These are phyloP conservation scores for Coreoperca whiteheadi DNA, from an alignment of 2,113 vertebrate species.

Conservation along the genomic window DNA sequence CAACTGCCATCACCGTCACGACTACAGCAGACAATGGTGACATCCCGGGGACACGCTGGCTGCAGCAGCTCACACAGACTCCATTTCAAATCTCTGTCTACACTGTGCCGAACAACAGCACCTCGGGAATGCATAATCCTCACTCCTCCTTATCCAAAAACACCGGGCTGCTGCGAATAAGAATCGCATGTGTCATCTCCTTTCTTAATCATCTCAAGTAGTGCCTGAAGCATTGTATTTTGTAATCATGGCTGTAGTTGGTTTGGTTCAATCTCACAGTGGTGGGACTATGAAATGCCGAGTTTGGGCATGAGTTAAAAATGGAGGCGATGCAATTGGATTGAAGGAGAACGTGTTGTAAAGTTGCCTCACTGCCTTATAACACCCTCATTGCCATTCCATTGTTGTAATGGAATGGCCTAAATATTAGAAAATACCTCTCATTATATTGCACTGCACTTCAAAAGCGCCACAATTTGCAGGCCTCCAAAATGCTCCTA, in stretches of 20 bases:
- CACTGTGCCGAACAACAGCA: background rate
- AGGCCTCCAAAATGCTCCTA: background rate
- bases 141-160: slow-evolving; percentile 6
- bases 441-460: background rate
- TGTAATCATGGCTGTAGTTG: background rate
- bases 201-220: slow-evolving; percentile 28
- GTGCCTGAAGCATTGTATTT: slow-evolving; percentile 14
- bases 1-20: background rate
- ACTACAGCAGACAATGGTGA: background rate
- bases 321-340: background rate
- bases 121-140: background rate
- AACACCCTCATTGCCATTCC: too few relatives aligned
- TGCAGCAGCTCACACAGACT: background rate
- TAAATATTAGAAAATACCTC: background rate
- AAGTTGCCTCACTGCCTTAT: background rate
- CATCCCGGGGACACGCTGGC: background rate
- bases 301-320: background rate
- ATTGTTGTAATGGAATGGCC: background rate
- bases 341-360: background rate
- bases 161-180: background rate
- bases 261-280: background rate
- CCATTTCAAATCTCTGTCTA: background rate
- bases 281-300: background rate
- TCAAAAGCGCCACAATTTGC: background rate
- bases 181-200: background rate